phyloP scores from a whole-genome alignment of 2,113 vertebrate genomes.

The Vimba vimba region DNA sequence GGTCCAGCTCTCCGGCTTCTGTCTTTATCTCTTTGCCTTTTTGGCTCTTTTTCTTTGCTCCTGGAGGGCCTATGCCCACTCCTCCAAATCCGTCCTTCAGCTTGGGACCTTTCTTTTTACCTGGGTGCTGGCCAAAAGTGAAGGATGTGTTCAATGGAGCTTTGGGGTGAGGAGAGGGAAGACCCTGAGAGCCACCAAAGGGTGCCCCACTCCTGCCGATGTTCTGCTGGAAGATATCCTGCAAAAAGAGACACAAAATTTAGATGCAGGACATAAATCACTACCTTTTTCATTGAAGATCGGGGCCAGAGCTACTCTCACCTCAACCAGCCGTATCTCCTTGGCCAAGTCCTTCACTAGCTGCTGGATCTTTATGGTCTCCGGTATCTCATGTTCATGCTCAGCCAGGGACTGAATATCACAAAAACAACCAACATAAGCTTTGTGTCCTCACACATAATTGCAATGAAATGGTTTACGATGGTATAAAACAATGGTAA shows the following conservation, averaged over 20 bases:
- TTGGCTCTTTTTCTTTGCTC: slow-evolving; percentile 81
- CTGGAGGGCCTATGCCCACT: slow-evolving; percentile 63
- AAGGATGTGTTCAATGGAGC: slow-evolving; percentile 75
- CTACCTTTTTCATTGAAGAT: not conserved
- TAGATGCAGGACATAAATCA: not conserved
- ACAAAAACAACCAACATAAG: slow-evolving; percentile 3
- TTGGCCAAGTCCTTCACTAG: slow-evolving; percentile 92
- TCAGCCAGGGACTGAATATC: slow-evolving; percentile 80
- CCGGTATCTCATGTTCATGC: slow-evolving; percentile 89
- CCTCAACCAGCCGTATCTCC: slow-evolving; percentile 91
- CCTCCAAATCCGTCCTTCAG: slow-evolving; percentile 75
- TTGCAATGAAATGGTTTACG: not conserved
- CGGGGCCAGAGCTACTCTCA: slow-evolving; percentile 59
- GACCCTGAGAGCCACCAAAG: slow-evolving; percentile 75
- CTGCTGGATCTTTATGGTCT: slow-evolving; percentile 85
- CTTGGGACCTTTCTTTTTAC: slow-evolving; percentile 84
- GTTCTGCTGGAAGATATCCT: slow-evolving; percentile 92
- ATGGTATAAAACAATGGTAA: not conserved
- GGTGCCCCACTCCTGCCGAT: slow-evolving; percentile 82
- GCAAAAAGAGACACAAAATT: slow-evolving; percentile 44
- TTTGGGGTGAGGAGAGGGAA: slow-evolving; percentile 76
- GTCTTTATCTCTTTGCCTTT: slow-evolving; percentile 77
- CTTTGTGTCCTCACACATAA: not conserved
- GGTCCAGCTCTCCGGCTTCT: slow-evolving; percentile 81
- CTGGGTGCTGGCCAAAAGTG: slow-evolving; percentile 77